A percentile compares a stretch with the other conserved stretches of the same genome.
phyloP scores from a whole-genome alignment of 2,113 vertebrate genomes.

The Corythoichthys intestinalis region DNA sequence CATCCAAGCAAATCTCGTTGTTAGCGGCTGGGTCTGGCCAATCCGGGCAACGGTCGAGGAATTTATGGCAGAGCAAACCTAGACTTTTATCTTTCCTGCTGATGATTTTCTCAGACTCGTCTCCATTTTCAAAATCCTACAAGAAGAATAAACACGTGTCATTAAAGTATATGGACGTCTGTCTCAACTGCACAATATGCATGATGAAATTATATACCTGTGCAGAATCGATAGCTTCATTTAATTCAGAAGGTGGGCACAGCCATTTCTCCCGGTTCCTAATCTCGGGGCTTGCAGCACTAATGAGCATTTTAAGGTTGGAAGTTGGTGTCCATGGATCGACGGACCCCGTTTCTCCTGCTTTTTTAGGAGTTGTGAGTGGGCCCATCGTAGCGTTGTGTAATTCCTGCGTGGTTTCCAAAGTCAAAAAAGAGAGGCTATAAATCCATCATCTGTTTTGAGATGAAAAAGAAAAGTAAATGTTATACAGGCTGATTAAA shows the following conservation, averaged over 20 bases:
- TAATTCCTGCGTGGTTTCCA: conserved; percentile 42
- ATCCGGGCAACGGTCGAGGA: conserved; percentile 86
- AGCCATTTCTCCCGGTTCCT: conserved; percentile 84
- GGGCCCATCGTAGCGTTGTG: conserved; percentile 68
- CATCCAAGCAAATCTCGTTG: conserved; percentile 89
- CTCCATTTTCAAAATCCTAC: conserved; percentile 81
- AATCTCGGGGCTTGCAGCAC: conserved; percentile 92
- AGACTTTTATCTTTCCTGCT: conserved; percentile 97
- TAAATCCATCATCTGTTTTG: conserved; percentile 69
- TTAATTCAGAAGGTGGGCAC: conserved; percentile 54
- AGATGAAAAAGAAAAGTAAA: conserved; percentile 8
- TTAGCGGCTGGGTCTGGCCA: conserved; percentile 78
- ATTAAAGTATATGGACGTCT: background rate
- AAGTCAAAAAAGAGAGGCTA: conserved; percentile 62
- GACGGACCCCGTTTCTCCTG: conserved; percentile 66
- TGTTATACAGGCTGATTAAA: too few species aligned
- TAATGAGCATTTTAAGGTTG: conserved; percentile 96
- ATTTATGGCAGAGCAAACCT: conserved; percentile 89
- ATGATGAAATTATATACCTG: conserved; percentile 65
- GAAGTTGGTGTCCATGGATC: conserved; percentile 96
- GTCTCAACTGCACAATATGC: too few species aligned
- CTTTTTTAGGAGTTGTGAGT: conserved; percentile 85
- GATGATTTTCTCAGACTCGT: conserved; percentile 84
- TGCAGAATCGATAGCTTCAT: conserved; percentile 64
- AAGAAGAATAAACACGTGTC: background rate